A percentile compares a stretch with the other conserved stretches of the same genome.
phyloP scores from a whole-genome alignment of 1,140 invertebrate genomes.

The Danaus plexippus region DNA sequence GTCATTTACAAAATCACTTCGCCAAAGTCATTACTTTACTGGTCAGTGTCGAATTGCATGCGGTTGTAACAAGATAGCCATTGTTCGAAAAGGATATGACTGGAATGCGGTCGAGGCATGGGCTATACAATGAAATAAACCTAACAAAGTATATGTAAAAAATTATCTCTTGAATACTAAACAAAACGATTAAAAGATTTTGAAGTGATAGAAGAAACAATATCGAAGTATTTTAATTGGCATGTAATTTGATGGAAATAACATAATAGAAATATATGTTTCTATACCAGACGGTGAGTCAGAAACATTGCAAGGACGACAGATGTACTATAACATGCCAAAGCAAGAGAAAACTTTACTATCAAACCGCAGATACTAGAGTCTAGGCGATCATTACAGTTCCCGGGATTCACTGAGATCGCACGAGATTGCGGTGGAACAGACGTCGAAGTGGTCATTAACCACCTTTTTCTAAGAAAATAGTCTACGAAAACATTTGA shows the following conservation, averaged over 20 bases:
- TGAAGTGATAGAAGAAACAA: too few species aligned
- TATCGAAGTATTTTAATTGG: too few species aligned
- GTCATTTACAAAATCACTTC: slow-evolving; percentile 22
- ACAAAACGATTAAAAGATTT: too few species aligned
- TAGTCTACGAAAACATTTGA: slow-evolving; percentile 2
- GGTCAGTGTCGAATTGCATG: slow-evolving; percentile 22
- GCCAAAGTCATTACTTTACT: slow-evolving; percentile 13
- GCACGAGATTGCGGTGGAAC: slow-evolving; percentile 11
- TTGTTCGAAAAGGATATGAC: slow-evolving; percentile 15
- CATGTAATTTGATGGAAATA: too few species aligned
- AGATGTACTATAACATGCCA: too few species aligned
- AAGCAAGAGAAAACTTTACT: slow-evolving; percentile 3
- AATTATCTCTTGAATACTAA: too few species aligned
- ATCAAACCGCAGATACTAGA: slow-evolving; percentile 19
- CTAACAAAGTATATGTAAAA: too few species aligned
- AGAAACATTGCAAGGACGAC: too few species aligned
- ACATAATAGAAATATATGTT: too few species aligned
- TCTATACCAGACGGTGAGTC: too few species aligned
- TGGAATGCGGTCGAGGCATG: slow-evolving; percentile 27
- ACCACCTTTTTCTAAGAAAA: slow-evolving; percentile 14
- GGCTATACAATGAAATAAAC: slow-evolving; percentile 4
- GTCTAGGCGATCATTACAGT: slow-evolving; percentile 22
- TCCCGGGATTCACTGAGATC: slow-evolving; percentile 14
- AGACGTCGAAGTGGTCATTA: slow-evolving; percentile 17
- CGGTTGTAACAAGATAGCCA: slow-evolving; percentile 24